A percentile compares a stretch with the other conserved stretches of the same genome.
Conservation (phyloP, 2,113 vertebrate species). For the Monarcha castaneiventris region DNA sequence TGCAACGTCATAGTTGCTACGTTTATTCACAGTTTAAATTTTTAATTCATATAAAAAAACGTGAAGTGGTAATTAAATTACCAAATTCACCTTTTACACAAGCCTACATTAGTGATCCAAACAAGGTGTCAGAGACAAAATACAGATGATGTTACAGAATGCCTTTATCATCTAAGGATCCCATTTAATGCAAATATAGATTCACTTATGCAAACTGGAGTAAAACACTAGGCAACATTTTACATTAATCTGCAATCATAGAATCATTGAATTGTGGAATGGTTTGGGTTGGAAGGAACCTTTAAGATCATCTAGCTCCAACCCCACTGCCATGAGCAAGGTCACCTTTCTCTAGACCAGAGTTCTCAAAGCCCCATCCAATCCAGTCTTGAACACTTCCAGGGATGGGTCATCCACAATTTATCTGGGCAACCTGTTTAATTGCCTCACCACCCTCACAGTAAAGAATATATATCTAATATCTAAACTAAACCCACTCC, state of each 20-base stretch:
- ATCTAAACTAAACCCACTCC: not conserved
- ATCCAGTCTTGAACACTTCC: not conserved
- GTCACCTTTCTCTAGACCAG: no score
- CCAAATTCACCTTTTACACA: not conserved
- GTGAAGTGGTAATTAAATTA: not conserved
- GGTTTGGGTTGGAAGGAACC: not conserved
- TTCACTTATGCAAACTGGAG: not conserved
- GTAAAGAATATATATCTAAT: not conserved
- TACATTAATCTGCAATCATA: not conserved
- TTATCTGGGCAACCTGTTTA: not conserved
- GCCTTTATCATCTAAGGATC: not conserved
- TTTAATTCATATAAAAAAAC: not conserved
- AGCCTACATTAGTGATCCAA: not conserved
- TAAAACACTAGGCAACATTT: not conserved
- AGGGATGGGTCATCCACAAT: not conserved
- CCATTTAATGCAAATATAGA: not conserved
- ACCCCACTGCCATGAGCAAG: not conserved
- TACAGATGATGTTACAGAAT: not conserved
- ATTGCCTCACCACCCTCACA: not conserved
- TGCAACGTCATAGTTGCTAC: not conserved
- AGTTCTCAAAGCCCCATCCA: not conserved
- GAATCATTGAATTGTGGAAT: not conserved
- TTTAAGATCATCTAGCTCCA: not conserved
- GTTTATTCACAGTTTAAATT: not conserved
- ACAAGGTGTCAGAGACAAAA: not conserved